Evolutionary conservation across 2,113 vertebrate species (phyloP).

Genomic region (Bostrychus sinensis): DNA sequence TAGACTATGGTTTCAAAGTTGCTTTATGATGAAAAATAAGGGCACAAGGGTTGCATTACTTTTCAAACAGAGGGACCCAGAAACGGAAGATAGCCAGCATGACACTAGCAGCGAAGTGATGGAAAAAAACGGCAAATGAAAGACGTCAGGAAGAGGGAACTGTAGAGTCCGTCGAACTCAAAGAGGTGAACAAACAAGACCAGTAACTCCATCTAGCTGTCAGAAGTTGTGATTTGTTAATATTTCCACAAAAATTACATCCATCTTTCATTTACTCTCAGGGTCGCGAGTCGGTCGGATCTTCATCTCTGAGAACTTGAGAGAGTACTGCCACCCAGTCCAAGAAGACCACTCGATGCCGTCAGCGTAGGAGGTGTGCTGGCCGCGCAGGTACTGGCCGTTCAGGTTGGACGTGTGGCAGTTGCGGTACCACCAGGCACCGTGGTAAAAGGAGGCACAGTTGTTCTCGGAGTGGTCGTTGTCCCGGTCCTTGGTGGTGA

Average conservation of each 20-base stretch:
- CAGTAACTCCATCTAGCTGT: conserved; percentile 54
- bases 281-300: conserved; percentile 87
- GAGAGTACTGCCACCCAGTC: conserved; percentile 98
- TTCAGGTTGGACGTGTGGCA: conserved; percentile 99
- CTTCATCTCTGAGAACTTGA: conserved; percentile 98
- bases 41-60: conserved; percentile 11
- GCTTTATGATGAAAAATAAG: conserved; percentile 31
- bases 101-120: conserved; percentile 30
- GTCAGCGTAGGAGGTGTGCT: conserved; percentile 94
- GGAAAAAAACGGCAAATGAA: conserved; percentile 29
- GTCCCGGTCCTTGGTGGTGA: conserved; percentile 96
- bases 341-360: conserved; percentile 98
- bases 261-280: conserved; percentile 83
- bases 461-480: conserved; percentile 98
- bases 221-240: conserved; percentile 47
- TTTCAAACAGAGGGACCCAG: conserved; percentile 15
- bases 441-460: conserved; percentile 96
- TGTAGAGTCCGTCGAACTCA: conserved; percentile 50
- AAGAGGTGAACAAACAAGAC: conserved; percentile 60
- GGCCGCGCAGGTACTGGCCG: conserved; percentile 93
- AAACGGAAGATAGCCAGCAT: conserved; percentile 24
- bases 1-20: conserved; percentile 26
- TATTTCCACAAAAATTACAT: conserved; percentile 37
- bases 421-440: conserved; percentile 98
- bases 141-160: conserved; percentile 49